Evolutionary conservation across 2,113 vertebrate species (phyloP), one percentile per base, ranked within the genome.

Genomic region (Scomber japonicus): DNA sequence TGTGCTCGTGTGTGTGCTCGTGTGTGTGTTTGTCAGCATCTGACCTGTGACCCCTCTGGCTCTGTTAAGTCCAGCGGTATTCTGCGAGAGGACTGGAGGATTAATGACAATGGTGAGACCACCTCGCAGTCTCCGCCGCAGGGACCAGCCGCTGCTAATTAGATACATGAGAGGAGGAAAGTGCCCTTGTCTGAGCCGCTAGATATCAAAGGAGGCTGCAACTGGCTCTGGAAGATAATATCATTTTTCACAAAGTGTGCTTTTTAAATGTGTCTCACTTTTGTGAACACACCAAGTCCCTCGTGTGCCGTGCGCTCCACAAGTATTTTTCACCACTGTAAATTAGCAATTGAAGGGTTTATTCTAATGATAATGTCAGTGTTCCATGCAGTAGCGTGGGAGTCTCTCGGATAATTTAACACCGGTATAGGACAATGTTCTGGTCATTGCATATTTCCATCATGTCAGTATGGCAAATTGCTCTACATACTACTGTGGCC

Each of bases 141-240:
- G 82, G 87, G 81, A 81, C 63, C 80, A n/a, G 75, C 64, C 46
- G 15, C 78, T 31, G 60, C 71, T 91, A 88, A 93, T 91, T 90
- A 89, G 76, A 82, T 75, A 82, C 75, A 81, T 11, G 27, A 69
- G 35, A 73, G 54, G 64, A 80, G 68, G 69, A 78, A 74, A 78
- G 80, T 84, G 82, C 71, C 87, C 76, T 88, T 88, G 86, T 88
- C 81, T 83, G 76, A 81, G 75, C 75, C 49, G 76, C 78, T 74
- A 55, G 19, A 88, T 87, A 83, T 84, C 84, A 84, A 84, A 87
- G 59, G 24, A 65, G 45, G 71, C 21, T n/a, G 54, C 59, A 78
- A 71, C n/a, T 27, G 63, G 31, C 73, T 5, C 17, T 56, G 63
- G 19, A 60, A 72, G 57, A 75, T 87, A 73, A 75, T 71, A 71